phyloP scores from a whole-genome alignment of 2,797 vertebrate species.

The Melanotaenia maccullochi region DNA sequence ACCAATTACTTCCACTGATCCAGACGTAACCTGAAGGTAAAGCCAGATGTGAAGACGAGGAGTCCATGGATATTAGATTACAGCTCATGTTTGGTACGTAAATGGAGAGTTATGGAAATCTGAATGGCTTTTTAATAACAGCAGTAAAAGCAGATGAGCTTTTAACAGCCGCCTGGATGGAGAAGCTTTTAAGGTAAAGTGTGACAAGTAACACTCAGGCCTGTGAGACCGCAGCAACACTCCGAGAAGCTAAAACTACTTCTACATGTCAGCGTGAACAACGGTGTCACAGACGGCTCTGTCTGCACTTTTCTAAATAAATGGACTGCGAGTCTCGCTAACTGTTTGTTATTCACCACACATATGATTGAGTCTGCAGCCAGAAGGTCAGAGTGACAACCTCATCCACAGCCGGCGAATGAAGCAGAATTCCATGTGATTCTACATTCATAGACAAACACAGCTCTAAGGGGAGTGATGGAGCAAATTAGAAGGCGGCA shows the following conservation, averaged over 20 bases:
- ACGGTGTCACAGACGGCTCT: conserved; percentile 10
- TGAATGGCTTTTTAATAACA: conserved; percentile 49
- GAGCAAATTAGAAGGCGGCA: conserved; percentile 44
- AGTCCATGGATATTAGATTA: conserved; percentile 29
- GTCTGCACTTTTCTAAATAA: conserved; percentile 15
- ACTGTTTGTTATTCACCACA: conserved; percentile 49
- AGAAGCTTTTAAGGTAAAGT: conserved; percentile 4
- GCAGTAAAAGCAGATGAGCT: conserved; percentile 43
- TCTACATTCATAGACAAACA: conserved; percentile 25
- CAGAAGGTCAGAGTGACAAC: conserved; percentile 46
- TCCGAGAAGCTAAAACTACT: conserved; percentile 1
- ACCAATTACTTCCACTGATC: conserved; percentile 40
- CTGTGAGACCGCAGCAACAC: conserved; percentile 1
- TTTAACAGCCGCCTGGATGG: conserved; percentile 37
- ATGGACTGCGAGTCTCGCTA: conserved; percentile 22
- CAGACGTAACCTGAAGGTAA: conserved; percentile 52
- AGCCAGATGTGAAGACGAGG: conserved; percentile 60
- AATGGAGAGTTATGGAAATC: conserved; percentile 45
- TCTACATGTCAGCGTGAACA: background rate
- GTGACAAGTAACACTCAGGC: background rate
- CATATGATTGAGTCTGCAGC: conserved; percentile 27
- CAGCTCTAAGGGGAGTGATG: conserved; percentile 48
- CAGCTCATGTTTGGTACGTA: conserved; percentile 18
- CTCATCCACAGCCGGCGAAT: conserved; percentile 35
- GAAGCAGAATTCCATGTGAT: conserved; percentile 34